Evolutionary conservation across 2,113 vertebrate species (phyloP), one percentile per base, ranked within the genome.

Genomic region (Galemys pyrenaicus): DNA sequence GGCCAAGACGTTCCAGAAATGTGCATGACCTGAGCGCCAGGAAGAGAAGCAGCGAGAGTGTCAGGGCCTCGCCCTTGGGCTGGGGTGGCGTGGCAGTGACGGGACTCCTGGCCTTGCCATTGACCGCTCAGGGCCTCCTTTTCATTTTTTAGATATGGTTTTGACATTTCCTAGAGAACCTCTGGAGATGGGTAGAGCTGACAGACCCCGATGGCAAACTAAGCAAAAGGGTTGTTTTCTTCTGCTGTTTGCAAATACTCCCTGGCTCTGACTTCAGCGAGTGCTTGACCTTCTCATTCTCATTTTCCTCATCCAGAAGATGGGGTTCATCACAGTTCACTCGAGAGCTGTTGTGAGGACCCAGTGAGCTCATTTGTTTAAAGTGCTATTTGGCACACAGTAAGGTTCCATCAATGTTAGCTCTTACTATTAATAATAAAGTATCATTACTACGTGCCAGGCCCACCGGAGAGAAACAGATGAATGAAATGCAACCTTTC

Each of bases 261-360:
- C 1, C 17, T 2, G 60, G n/a, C 68, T 20, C 0, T 0, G 79
- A 32, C 51, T 86, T 64, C 44, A 62, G 70, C 84, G 62, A 81
- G 37, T 26, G 24, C 44, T 37, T 1, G 28, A 54, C 82, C 80
- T 75, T 92, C 81, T 93, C 83, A 19, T 0, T 65, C 92, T 97
- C 5, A 11, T 41, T 91, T 84, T 91, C 71, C 81, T 89, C 70
- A 73, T 93, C 95, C 41, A 35, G 74, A 87, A 77, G 92, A 93
- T 87, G 92, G 94, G 77, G 65, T 87, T 93, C 35, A 83, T 51
- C 77, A 46, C 87, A 93, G 89, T 77, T 46, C 60, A 26, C 26
- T 46, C 65, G n/a, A 58, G 83, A 86, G 94, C 41, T 3, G 9
- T 22, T 6, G 15, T 13, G 89, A 86, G 70, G 39, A 37, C 22